Base-by-base conservation (phyloP, 2,113 vertebrate genomes). In the Hylia prasina region DNA sequence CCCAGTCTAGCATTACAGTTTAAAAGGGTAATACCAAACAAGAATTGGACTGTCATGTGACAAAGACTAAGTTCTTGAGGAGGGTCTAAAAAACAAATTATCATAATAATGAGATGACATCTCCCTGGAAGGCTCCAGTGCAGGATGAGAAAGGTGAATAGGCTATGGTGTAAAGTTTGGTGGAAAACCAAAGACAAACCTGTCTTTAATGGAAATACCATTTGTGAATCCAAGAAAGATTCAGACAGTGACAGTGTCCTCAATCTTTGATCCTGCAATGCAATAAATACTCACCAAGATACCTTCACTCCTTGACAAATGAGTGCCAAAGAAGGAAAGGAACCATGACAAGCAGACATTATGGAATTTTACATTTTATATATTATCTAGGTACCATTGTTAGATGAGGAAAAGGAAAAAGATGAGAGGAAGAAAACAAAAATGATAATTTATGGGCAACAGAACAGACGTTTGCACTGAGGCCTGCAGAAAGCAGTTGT, bases 211-310 rank as follows among this genome's bases (percentile, higher is more conserved):
- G 64, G 66, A 90, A 92, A 91, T 64, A 69, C 4, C 82, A 35
- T 70, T 48, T 85, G 13, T 68, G 48, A 57, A 65, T 94, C 65
- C 91, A 87, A 94, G 42, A 61, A 81, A 75, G 20, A 44, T 82
- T 91, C 71, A 70, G 37, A 50, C 16, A 70, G 21, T 54, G 61
- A n/a, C 54, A 70, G 31, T 65, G n/a, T 42, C 45, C 50, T 91
- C 57, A 77, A 10, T 42, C 53, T 82, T 87, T 91, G 66, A 77
- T 78, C 57, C 5, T 2, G 7, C 30, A n/a, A 23, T 76, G 73
- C 88, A 92, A 96, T 86, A 94, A 97, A 90, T 89, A 96, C 42
- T 69, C 80, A 80, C 68, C 42, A 91, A 61, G 25, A 61, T 84
- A 93, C 54, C 12, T 64, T 63, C 71, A 85, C 56, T 87, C 72